Conservation (phyloP, 2,888 invertebrate species). For the Antheraea yamamai region DNA sequence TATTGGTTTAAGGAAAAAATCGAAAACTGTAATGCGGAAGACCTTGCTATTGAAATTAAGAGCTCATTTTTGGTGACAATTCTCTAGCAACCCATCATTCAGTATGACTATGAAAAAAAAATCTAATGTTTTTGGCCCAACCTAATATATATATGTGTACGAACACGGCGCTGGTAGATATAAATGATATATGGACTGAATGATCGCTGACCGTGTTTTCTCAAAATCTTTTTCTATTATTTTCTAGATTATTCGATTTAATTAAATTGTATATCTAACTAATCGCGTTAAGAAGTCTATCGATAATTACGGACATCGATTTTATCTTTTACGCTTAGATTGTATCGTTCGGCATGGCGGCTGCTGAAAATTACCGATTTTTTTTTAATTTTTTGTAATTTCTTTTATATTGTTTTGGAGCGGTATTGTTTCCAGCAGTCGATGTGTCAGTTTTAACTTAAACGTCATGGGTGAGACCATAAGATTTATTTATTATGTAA, state of each 20-base stretch:
- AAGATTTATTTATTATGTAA: slow-evolving; percentile 67
- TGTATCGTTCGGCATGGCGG: slow-evolving; percentile 34
- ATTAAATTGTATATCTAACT: neutral
- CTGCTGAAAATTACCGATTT: slow-evolving; percentile 17
- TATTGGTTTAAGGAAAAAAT: no score
- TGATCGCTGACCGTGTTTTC: no score
- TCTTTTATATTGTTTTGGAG: neutral
- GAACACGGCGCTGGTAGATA: no score
- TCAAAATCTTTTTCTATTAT: no score
- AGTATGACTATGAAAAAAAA: no score
- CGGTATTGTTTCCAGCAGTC: neutral
- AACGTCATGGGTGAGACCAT: slow-evolving; percentile 18
- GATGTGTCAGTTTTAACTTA: neutral
- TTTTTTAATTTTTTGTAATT: neutral
- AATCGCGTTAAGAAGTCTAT: neutral
- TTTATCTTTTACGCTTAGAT: slow-evolving; percentile 29
- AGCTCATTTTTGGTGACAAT: no score
- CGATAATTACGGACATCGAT: neutral
- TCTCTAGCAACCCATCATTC: no score
- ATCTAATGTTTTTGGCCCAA: no score
- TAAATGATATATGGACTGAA: no score
- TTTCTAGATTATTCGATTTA: neutral
- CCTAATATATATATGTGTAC: no score
- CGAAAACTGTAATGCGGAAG: no score
- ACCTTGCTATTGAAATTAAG: no score